Percentiles rank a stretch among this genome's conserved stretches.
Conservation (phyloP, 1,140 invertebrate species). For the Daktulosphaira vitifoliae region DNA sequence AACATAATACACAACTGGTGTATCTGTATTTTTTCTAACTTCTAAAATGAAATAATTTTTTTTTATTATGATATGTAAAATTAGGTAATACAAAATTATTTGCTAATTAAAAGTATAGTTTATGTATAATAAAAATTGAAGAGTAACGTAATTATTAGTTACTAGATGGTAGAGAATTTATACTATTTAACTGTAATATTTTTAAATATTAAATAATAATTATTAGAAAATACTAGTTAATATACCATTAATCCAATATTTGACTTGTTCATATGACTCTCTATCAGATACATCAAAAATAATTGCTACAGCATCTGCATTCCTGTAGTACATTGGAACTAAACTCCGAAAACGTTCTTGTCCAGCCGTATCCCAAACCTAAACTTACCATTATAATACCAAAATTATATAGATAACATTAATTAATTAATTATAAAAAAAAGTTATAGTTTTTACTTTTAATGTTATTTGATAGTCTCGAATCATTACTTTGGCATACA, state of each 20-base stretch:
- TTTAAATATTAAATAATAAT: too few relatives aligned
- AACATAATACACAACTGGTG: constrained; percentile 25
- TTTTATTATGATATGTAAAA: too few relatives aligned
- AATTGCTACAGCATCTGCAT: constrained; percentile 75
- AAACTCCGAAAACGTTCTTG: constrained; percentile 75
- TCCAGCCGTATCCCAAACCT: constrained; percentile 86
- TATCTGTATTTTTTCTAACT: constrained; percentile 25
- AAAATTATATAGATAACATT: not conserved
- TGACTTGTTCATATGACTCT: constrained; percentile 61
- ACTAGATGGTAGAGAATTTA: too few relatives aligned
- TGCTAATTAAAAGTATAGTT: too few relatives aligned
- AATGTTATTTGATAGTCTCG: constrained; percentile 21
- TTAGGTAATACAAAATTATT: too few relatives aligned
- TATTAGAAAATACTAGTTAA: too few relatives aligned
- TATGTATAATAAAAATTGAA: too few relatives aligned
- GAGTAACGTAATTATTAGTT: too few relatives aligned
- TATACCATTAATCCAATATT: constrained; percentile 62
- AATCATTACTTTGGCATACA: constrained; percentile 26
- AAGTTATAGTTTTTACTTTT: not conserved
- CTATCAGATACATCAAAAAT: constrained; percentile 77
- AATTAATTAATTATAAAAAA: not conserved
- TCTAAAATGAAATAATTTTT: constrained; percentile 10
- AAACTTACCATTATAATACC: not conserved
- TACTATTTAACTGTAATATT: too few relatives aligned
- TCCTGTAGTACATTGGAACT: constrained; percentile 87